Conservation (phyloP, 2,888 invertebrate genomes). For the Cyrtodaria siliqua region DNA sequence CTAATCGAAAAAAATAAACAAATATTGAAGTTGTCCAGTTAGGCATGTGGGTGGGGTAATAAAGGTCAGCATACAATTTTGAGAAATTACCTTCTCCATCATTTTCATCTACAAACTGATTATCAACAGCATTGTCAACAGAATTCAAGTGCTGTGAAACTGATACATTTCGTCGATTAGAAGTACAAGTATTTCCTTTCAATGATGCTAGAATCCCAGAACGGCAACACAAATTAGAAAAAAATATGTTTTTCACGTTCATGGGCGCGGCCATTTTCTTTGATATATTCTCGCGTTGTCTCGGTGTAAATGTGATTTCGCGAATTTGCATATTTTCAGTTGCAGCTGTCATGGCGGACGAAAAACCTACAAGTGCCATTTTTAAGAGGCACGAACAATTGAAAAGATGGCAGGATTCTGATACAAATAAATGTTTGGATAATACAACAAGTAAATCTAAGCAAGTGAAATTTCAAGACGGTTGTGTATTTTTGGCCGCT, state of each 20-base stretch:
- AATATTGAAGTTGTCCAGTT: no score
- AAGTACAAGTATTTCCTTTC: no score
- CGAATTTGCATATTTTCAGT: constrained; percentile 66
- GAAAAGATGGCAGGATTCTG: constrained; percentile 85
- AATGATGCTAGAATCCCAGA: no score
- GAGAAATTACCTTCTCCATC: no score
- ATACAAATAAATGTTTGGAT: constrained; percentile 83
- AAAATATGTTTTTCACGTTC: neutral
- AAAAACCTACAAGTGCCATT: constrained; percentile 82
- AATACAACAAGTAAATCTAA: constrained; percentile 66
- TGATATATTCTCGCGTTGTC: constrained; percentile 10
- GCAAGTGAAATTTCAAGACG: constrained; percentile 96
- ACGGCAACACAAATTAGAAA: no score
- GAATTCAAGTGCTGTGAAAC: no score
- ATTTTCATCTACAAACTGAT: no score
- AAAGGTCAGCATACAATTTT: no score
- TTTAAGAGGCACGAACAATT: constrained; percentile 85
- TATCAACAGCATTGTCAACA: no score
- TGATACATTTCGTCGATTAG: no score
- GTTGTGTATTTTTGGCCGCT: constrained; percentile 99
- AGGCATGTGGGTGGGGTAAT: no score
- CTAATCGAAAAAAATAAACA: no score
- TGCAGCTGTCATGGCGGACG: constrained; percentile 82
- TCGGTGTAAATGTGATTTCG: constrained; percentile 52
- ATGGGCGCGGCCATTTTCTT: constrained; percentile 62